These are phyloP conservation scores for Harpalus rufipes DNA, from an alignment of 2,888 invertebrate genomes.

Conservation along the genomic window DNA sequence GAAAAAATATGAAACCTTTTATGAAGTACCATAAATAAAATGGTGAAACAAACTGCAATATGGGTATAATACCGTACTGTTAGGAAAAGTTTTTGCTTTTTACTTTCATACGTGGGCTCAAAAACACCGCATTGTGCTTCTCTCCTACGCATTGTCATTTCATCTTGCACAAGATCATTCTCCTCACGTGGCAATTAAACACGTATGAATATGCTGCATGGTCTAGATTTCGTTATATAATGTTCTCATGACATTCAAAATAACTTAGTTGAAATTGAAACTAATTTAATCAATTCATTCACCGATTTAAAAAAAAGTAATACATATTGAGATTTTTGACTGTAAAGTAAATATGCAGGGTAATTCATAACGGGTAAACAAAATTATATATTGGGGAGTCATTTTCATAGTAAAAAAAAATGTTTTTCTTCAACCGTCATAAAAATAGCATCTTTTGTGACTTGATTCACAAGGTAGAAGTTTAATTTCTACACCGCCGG, in stretches of 20 bases:
- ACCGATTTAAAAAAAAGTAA: background rate
- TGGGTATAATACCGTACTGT: conserved; percentile 21
- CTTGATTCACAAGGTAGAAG: too few relatives aligned
- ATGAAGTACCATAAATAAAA: conserved; percentile 36
- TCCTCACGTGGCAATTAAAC: background rate
- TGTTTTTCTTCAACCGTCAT: too few relatives aligned
- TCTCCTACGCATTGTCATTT: conserved; percentile 47
- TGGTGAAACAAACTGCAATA: conserved; percentile 40
- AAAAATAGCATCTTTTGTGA: too few relatives aligned
- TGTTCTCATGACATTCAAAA: conserved; percentile 51
- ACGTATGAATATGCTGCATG: conserved; percentile 10
- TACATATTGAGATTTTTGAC: too few relatives aligned
- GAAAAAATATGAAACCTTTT: conserved; percentile 9
- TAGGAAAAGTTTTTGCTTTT: conserved; percentile 18
- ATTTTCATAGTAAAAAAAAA: too few relatives aligned
- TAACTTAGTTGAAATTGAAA: conserved; percentile 5
- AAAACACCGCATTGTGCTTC: conserved; percentile 30
- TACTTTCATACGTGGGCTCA: conserved; percentile 21
- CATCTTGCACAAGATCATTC: conserved; percentile 44
- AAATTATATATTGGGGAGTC: too few relatives aligned
- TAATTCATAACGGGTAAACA: too few relatives aligned
- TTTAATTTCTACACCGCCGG: too few relatives aligned
- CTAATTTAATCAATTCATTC: conserved; percentile 3
- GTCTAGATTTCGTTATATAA: conserved; percentile 40
- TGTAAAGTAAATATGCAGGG: too few relatives aligned